Evolutionary conservation across 92 coral and sea anemone genomes (phyloP), one percentile per base, ranked within the genome.

Genomic region (Diadumene lineata): DNA sequence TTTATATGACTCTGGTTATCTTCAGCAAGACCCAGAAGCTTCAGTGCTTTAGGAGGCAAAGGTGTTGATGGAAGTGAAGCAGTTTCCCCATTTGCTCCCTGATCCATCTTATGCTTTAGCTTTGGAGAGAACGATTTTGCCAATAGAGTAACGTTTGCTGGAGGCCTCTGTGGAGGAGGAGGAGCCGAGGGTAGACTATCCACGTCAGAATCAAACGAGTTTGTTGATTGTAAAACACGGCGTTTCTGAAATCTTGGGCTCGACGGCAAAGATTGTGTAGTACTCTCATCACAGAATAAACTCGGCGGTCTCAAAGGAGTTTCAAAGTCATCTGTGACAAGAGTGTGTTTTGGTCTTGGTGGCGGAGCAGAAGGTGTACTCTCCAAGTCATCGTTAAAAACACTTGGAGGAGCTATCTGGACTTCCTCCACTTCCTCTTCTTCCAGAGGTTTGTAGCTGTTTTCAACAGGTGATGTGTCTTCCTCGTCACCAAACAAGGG

Each of bases 381-480:
- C 27, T 69, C 86, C 75, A 66, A 61, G 72, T 91, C 90, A 74
- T 91, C 90, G 60, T 82, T 88, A 79, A 91, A 91, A 43, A 91
- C 68, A 56, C 88, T 91, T 32, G 97, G 93, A 10, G 97, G 97
- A 32, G 88, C 71, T 33, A 86, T 50, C 50, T 87, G 50, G 4
- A 50, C 32, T 38, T 60, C 84, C 24, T 43, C 76, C 9, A 29
- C 1, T 38, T 31, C 19, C 8, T 18, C 31, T 19, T 1, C 29
- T 9, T 58, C 64, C 3, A 22, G 15, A 22, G 64, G 31, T 58
- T 10, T 25, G 31, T 25, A 22, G 28, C 44, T 22, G 0, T 13
- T 31, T 34, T 11, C 4, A 8, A 15, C 19, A 63, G 64, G 31
- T 13, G 57, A 43, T 23, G 66, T 23, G 50, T 64, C 65, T n/a